Evolutionary conservation across 1,140 invertebrate species (phyloP).

Genomic region (Drosophila simulans): DNA sequence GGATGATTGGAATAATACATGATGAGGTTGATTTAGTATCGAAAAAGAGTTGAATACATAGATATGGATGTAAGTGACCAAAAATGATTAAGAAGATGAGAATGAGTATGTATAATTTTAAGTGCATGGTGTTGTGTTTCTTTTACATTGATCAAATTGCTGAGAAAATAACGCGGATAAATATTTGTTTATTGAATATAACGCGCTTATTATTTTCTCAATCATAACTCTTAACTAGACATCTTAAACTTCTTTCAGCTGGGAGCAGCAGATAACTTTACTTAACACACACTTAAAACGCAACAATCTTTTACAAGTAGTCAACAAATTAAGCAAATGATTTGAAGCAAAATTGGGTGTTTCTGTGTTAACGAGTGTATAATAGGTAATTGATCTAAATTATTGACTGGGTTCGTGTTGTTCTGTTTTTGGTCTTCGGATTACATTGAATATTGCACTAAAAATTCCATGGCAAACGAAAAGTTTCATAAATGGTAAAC

Average conservation of each 20-base stretch:
- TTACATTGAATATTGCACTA: slow-evolving; percentile 72
- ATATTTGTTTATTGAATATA: no score
- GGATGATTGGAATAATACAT: slow-evolving; percentile 47
- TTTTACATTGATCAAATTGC: neutral
- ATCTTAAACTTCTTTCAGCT: neutral
- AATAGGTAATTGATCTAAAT: neutral
- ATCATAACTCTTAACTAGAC: neutral
- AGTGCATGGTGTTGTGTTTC: neutral
- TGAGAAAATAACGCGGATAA: neutral
- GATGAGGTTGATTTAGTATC: slow-evolving; percentile 53
- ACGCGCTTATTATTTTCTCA: neutral
- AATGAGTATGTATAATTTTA: neutral
- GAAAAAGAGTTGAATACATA: slow-evolving; percentile 27
- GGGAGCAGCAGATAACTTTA: neutral
- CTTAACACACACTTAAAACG: slow-evolving; percentile 9
- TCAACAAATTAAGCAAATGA: slow-evolving; percentile 28
- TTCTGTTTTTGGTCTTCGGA: slow-evolving; percentile 17
- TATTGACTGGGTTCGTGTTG: slow-evolving; percentile 16
- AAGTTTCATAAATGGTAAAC: slow-evolving; percentile 1
- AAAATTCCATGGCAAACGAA: slow-evolving; percentile 48
- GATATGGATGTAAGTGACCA: slow-evolving; percentile 11
- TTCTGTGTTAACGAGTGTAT: slow-evolving; percentile 8
- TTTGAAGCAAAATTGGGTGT: slow-evolving; percentile 33
- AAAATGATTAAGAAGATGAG: slow-evolving; percentile 1
- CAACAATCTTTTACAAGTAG: slow-evolving; percentile 28